Evolutionary conservation across 2,888 invertebrate genomes (phyloP).

Genomic region (Colletes collaris): DNA sequence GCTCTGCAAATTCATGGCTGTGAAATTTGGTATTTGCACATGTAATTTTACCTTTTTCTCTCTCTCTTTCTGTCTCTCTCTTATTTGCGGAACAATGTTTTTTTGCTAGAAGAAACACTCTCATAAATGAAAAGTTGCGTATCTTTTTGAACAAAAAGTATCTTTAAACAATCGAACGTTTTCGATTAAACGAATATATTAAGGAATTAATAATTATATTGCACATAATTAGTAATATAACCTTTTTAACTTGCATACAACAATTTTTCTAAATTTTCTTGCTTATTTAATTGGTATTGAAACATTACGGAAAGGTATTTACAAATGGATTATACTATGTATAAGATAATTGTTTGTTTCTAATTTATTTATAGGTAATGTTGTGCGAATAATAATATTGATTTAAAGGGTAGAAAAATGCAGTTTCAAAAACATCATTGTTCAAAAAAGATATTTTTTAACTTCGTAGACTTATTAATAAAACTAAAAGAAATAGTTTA

Average conservation of each 20-base stretch:
- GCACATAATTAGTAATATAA: conserved; percentile 14
- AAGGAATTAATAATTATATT: conserved; percentile 1
- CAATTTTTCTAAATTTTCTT: background rate
- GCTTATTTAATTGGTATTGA: background rate
- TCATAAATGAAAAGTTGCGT: conserved; percentile 1
- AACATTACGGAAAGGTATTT: conserved; percentile 13
- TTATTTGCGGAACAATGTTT: conserved; percentile 11
- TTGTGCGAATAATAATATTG: conserved; percentile 2
- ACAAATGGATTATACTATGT: conserved; percentile 2
- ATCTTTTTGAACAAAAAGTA: conserved; percentile 4
- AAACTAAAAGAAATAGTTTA: conserved; percentile 5
- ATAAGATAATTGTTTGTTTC: conserved; percentile 8
- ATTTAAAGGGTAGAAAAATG: background rate
- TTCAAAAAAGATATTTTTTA: background rate
- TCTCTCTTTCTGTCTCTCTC: conserved; percentile 3
- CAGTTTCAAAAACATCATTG: background rate
- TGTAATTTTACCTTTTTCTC: conserved; percentile 32
- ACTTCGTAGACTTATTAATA: background rate
- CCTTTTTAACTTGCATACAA: background rate
- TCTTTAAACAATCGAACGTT: background rate
- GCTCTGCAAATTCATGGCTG: conserved; percentile 54
- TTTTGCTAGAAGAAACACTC: conserved; percentile 7
- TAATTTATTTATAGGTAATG: background rate
- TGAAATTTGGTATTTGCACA: conserved; percentile 57
- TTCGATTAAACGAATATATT: background rate